A percentile compares a stretch with the other conserved stretches of the same genome.
phyloP scores from a whole-genome alignment of 2,888 invertebrate species.

The Myathropa florea region DNA sequence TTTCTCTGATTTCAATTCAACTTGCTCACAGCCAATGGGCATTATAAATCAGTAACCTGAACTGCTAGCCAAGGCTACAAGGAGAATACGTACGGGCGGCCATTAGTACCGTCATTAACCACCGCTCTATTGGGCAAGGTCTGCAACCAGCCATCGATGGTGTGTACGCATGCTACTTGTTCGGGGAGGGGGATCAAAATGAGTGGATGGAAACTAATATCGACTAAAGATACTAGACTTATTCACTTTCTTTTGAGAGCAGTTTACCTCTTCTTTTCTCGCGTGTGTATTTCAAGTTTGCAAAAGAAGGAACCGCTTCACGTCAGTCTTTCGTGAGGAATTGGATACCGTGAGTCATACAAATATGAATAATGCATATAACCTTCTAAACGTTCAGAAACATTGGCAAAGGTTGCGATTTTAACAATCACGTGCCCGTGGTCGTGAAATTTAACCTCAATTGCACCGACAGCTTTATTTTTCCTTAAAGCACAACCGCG shows the following conservation, averaged over 20 bases:
- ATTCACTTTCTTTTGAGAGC: conserved; percentile 12
- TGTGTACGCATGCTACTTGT: neutral
- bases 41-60: conserved; percentile 36
- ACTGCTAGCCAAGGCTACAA: neutral
- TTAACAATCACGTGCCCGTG: neutral
- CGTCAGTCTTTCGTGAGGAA: conserved; percentile 3
- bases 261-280: neutral
- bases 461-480: neutral
- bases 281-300: neutral
- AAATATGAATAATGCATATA: conserved; percentile 1
- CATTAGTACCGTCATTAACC: conserved; percentile 48
- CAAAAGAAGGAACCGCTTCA: neutral
- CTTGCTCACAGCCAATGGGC: neutral
- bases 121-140: conserved; percentile 22
- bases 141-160: neutral
- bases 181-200: conserved; percentile 34
- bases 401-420: neutral
- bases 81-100: conserved; percentile 15
- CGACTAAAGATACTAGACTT: neutral
- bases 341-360: conserved; percentile 1
- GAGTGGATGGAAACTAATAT: conserved; percentile 4
- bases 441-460: neutral
- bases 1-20: conserved; percentile 51
- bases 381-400: neutral
- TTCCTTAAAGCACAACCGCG: neutral